Conservation (phyloP, 2,888 invertebrate species). For the Creontiades dilutus region DNA sequence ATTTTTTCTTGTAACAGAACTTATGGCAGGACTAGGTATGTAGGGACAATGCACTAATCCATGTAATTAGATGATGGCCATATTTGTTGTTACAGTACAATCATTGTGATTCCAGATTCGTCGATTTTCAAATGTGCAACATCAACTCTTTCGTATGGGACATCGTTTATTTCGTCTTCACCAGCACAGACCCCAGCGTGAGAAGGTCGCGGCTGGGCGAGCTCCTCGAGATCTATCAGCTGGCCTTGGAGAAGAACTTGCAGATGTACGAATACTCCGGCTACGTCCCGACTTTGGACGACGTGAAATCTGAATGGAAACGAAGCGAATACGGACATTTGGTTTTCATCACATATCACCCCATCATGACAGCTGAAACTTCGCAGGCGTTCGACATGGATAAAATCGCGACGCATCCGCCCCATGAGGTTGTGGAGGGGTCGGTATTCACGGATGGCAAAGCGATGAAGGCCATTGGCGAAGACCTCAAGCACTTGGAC, state of each 20-base stretch:
- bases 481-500: constrained; percentile 7
- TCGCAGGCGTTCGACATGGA: constrained; percentile 37
- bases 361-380: constrained; percentile 23
- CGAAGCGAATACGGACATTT: constrained; percentile 19
- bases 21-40: too few species aligned
- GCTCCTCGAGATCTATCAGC: constrained; percentile 40
- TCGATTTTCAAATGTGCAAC: constrained; percentile 12
- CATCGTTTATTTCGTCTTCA: constrained; percentile 40
- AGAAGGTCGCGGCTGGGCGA: background rate
- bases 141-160: constrained; percentile 64
- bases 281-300: constrained; percentile 58
- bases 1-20: too few species aligned
- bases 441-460: constrained; percentile 23
- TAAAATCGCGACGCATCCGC: constrained; percentile 41
- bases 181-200: background rate
- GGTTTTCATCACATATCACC: background rate
- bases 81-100: too few species aligned
- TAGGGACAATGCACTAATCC: too few species aligned
- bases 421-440: constrained; percentile 30
- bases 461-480: constrained; percentile 13
- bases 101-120: background rate
- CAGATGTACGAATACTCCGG: constrained; percentile 44
- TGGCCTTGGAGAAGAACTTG: constrained; percentile 53
- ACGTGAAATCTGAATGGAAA: constrained; percentile 42
- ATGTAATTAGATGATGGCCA: too few species aligned